Base-by-base conservation (phyloP, 2,113 vertebrate genomes). In the Dissostichus mawsoni region DNA sequence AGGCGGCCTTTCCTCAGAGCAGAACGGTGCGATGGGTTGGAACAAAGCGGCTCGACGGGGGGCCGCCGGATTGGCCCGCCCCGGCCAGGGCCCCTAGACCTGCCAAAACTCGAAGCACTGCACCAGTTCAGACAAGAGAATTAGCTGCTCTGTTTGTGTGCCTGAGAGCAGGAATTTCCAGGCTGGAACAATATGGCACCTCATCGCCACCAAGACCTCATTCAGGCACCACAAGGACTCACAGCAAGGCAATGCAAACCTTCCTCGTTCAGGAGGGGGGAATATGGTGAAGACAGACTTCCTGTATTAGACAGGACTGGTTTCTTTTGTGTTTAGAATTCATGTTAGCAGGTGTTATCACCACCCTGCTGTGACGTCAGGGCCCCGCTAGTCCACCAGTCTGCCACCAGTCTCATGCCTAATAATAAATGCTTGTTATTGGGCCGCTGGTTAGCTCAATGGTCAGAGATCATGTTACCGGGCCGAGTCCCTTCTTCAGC, bases 41-140 rank as follows among this genome's bases (percentile, higher is more conserved):
- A 94, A 95, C 93, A 94, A 93, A 94, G 92, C 90, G 59, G 82
- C 90, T 81, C 87, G 47, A 86, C 76, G n/a, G 93, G 93, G 92
- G 87, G 73, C 71, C 36, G 69, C 77, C 83, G 92, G 90, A 93
- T 92, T 93, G 86, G 86, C 78, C 62, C 57, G 53, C 81, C 81
- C 81, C 56, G 47, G 69, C 82, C 79, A 20, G 56, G 83, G 86
- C 78, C 78, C 66, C 50, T 13, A 77, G 89, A 90, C 85, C 80
- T 87, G 87, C 87, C 83, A 88, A 83, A 90, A 78, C 3, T 41
- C 29, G 59, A 81, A 62, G 78, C 82, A 58, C 76, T 77, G 85
- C 72, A 71, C 58, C 74, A 76, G 85, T 76, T 69, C 75, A 86
- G 87, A 84, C 83, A 86, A 80, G 79, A 87, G 87, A 92, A 93